phyloP scores from a whole-genome alignment of 2,797 vertebrate species.

The Eutrigla gurnardus region DNA sequence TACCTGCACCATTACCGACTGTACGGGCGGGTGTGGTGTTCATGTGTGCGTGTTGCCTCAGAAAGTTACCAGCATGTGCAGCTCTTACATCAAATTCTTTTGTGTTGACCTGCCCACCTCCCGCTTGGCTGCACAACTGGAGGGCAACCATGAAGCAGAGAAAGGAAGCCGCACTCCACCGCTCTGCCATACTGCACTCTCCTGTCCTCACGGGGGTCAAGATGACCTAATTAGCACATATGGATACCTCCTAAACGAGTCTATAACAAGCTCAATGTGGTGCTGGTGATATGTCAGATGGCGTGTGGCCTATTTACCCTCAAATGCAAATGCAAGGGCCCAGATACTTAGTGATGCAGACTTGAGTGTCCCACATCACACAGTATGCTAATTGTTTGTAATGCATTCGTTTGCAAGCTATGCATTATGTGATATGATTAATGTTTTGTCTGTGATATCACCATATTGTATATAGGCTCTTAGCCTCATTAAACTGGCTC shows the following conservation, averaged over 20 bases:
- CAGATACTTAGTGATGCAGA: conserved; percentile 32
- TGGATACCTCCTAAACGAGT: conserved; percentile 42
- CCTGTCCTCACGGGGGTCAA: conserved; percentile 50
- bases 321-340: conserved; percentile 5
- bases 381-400: conserved; percentile 11
- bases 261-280: conserved; percentile 44
- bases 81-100: conserved; percentile 62
- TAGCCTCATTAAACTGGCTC: conserved; percentile 11
- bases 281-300: conserved; percentile 28
- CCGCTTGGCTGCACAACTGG: conserved; percentile 51
- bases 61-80: conserved; percentile 50
- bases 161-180: conserved; percentile 35
- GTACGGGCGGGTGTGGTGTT: conserved; percentile 18
- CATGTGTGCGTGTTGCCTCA: conserved; percentile 38
- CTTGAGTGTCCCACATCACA: conserved; percentile 1
- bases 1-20: conserved; percentile 20
- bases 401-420: neutral
- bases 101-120: conserved; percentile 48
- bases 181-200: conserved; percentile 13
- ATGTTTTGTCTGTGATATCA: conserved; percentile 12
- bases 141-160: conserved; percentile 54
- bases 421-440: conserved; percentile 5
- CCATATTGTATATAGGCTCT: neutral
- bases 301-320: conserved; percentile 43
- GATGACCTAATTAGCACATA: conserved; percentile 68